Base-by-base conservation (phyloP, 2,113 vertebrate species). In the Halichoerus grypus region DNA sequence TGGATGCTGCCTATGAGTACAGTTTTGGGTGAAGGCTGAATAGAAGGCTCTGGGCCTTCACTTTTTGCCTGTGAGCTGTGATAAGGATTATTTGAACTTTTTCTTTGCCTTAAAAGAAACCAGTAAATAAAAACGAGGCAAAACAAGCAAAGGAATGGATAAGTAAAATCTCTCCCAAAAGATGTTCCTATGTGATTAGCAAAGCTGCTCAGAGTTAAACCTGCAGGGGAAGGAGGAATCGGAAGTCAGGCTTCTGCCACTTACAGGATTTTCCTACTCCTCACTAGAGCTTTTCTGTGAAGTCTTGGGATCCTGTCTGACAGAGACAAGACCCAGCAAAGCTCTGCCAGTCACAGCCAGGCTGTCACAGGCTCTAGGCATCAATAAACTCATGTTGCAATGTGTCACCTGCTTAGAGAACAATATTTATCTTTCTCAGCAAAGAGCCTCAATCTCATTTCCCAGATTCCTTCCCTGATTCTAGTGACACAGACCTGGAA, bases 321-420 rank as follows among this genome's bases (percentile, higher is more conserved):
- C 33, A 81, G 94, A 87, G 46, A 26, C 5, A 7, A 77, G 33
- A 28, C 79, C 83, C 0, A 24, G 80, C 0, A 2, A 81, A 22
- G 65, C 0, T 0, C n/a, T 81, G 0, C 0, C 49, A 2, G 0
- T 65, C 15, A 2, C 36, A 36, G 49, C 28, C 0, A 91, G 94
- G 88, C 89, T 92, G 85, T 80, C 91, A 91, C 4, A 22, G 3
- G 14, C 5, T 4, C 1, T 26, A 9, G 22, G 21, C 1, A 4
- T 26, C 57, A 79, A 49, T 0, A 5, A 91, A 53, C 72, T 89
- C 81, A 18, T 4, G 39, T 4, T 3, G 0, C 31, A 71, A 14
- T 28, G 53, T 0, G 42, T 49, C 65, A 83, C 36, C 21, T 61
- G 49, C n/a, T 67, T 42, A 39, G 76, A 39, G 36, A 63, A 77